A percentile compares a stretch with the other conserved stretches of the same genome.
phyloP scores from a whole-genome alignment of 2,888 invertebrate genomes.

The Thera britannica region DNA sequence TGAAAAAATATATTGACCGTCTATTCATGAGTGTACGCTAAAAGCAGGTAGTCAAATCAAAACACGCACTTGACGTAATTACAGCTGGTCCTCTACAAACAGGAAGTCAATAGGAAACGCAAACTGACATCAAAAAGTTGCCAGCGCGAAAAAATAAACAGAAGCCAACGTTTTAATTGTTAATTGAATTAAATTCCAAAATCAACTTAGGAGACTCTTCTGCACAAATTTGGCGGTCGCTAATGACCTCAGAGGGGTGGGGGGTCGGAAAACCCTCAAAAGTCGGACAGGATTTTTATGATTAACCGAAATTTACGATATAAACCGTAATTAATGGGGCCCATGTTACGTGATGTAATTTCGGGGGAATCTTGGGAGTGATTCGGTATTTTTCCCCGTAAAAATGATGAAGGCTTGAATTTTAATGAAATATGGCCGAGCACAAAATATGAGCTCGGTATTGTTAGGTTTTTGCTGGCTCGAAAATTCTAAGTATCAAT shows the following conservation, averaged over 20 bases:
- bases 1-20: not conserved
- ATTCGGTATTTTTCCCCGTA: slow-evolving; percentile 52
- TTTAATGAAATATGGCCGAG: slow-evolving; percentile 35
- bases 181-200: slow-evolving; percentile 79
- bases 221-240: slow-evolving; percentile 60
- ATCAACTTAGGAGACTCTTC: slow-evolving; percentile 66
- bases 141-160: slow-evolving; percentile 74
- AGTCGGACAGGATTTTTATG: slow-evolving; percentile 69
- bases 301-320: slow-evolving; percentile 71
- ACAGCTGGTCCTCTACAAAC: slow-evolving; percentile 43
- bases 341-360: slow-evolving; percentile 56
- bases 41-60: slow-evolving; percentile 24
- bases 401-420: slow-evolving; percentile 43
- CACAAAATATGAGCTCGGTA: slow-evolving; percentile 14
- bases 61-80: slow-evolving; percentile 40
- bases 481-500: not conserved
- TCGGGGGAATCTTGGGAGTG: slow-evolving; percentile 50
- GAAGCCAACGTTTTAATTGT: slow-evolving; percentile 72
- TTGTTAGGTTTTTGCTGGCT: not conserved
- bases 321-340: slow-evolving; percentile 69
- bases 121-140: slow-evolving; percentile 62
- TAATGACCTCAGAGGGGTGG: slow-evolving; percentile 61
- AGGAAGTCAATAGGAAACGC: slow-evolving; percentile 54
- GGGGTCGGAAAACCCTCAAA: slow-evolving; percentile 49
- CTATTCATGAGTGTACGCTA: not conserved